Evolutionary conservation across 1,140 invertebrate species (phyloP), one percentile per base, ranked within the genome.

Genomic region (Galleria mellonella): DNA sequence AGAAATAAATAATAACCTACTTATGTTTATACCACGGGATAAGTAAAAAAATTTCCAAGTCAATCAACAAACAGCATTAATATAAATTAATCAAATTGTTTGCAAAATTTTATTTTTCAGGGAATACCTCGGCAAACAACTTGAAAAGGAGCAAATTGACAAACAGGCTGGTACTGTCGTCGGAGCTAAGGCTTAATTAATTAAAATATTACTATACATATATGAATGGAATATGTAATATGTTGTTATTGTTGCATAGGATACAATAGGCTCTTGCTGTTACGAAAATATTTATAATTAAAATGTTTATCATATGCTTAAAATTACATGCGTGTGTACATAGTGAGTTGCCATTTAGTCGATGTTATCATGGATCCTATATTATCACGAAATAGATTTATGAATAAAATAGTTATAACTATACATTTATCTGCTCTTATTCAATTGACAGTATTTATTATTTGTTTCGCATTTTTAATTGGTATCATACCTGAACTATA

Each of bases 111-210:
- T 39, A 48, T 52, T 55, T 75, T 78, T 11, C 70, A 97, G 95
- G 95, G 97, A 99, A 83, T 99, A 98, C 79, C 89, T 99, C 42
- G 97, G 97, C 55, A 96, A 96, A 65, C 97, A 99, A 83, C 83
- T 99, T 64, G 96, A 98, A 73, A 96, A 96, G 72, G 94, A 97
- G 68, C 91, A 93, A 57, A 91, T 88, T 41, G 88, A 88, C 23
- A 90, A 90, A 67, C 68, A 88, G 35, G 81, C 88, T 14, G 70
- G 75, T 28, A 82, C 88, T 27, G 86, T 89, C 44, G 88, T 92
- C 23, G 87, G 90, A 35, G 89, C 90, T 9, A 92, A 92, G 69
- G 90, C 90, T 61, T 92, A 91, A 83, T 53, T 41, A n/a, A 40
- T 40, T 31, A 40, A 32, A 13, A 33, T 23, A 30, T 23, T 54